Percentiles rank a stretch among this genome's conserved stretches.
Evolutionary conservation across 2,797 vertebrate species (phyloP).

Genomic region (Molothrus ater): DNA sequence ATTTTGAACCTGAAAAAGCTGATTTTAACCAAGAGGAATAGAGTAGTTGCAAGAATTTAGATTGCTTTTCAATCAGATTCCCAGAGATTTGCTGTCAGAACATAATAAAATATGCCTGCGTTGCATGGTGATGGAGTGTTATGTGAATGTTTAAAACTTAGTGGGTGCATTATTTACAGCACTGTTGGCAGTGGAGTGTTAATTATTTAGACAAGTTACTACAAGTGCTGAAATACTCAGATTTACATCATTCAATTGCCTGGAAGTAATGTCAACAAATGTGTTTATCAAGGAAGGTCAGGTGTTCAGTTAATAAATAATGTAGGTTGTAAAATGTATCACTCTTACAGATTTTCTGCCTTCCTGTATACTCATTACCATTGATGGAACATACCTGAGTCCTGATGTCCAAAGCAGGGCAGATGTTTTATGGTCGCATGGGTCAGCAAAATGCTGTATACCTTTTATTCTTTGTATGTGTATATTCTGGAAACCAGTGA

Average conservation of each 20-base stretch:
- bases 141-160: background rate
- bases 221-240: background rate
- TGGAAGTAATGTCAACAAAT: constrained; percentile 14
- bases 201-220: constrained; percentile 19
- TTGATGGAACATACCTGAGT: background rate
- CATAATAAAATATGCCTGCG: background rate
- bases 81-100: rapidly evolving
- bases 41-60: background rate
- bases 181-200: background rate
- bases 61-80: background rate
- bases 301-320: background rate
- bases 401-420: background rate
- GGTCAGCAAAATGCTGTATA: background rate
- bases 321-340: background rate
- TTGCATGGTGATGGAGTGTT: background rate
- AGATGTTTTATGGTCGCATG: background rate
- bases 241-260: background rate
- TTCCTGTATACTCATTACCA: background rate
- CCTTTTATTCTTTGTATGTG: background rate
- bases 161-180: constrained; percentile 4
- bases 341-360: background rate
- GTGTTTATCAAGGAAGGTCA: background rate
- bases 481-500: background rate
- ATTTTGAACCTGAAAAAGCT: background rate
- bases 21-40: background rate